Evolutionary conservation across 2,113 vertebrate species (phyloP).

Genomic region (Chaenogobius annularis): DNA sequence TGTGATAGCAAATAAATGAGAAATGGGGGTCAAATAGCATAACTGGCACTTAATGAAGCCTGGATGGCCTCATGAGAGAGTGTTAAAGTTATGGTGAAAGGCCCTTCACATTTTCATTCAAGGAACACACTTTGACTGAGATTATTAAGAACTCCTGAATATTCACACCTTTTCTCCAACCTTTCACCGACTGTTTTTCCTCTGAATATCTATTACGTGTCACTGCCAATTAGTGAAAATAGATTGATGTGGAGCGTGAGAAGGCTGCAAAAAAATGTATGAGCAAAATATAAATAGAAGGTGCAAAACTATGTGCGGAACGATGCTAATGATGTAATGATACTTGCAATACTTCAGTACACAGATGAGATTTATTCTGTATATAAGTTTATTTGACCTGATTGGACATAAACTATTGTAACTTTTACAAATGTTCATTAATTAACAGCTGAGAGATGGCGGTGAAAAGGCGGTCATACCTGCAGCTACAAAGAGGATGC

Average conservation of each 20-base stretch:
- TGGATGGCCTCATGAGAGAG: neutral
- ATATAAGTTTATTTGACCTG: no score
- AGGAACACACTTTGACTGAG: neutral
- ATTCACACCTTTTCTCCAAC: slow-evolving; percentile 1
- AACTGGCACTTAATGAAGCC: neutral
- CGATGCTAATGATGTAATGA: neutral
- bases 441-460: neutral
- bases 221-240: neutral
- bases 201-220: neutral
- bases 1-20: neutral
- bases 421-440: no score
- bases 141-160: neutral
- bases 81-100: neutral
- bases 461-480: slow-evolving; percentile 68
- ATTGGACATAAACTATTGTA: no score
- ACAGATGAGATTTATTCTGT: no score
- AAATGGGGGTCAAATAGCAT: neutral
- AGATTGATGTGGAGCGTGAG: neutral
- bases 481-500: slow-evolving; percentile 96
- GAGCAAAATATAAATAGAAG: neutral
- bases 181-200: slow-evolving; percentile 2
- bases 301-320: neutral
- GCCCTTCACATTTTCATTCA: neutral
- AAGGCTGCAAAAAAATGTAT: neutral
- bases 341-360: neutral